Evolutionary conservation across 2,888 invertebrate genomes (phyloP), one percentile per base, ranked within the genome.

Genomic region (Sinodicranocentrus sp.): DNA sequence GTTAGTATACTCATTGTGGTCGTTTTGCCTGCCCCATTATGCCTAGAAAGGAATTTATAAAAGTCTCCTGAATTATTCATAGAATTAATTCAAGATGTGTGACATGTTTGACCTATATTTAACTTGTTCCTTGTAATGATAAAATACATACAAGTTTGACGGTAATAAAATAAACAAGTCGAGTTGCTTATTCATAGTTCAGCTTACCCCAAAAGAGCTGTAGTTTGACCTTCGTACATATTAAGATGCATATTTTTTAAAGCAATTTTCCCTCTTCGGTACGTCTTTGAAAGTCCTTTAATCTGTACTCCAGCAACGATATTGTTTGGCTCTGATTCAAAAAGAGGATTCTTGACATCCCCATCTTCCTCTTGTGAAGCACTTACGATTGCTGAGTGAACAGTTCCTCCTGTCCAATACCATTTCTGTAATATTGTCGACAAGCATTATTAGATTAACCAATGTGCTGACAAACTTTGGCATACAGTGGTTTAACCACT

Each of bases 1-100:
- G 91, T 2, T 89, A 91, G 76, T 33, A 95, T 94, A 17, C 93
- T 93, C 92, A 95, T 94, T 21, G 94, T 93, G 0, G 95, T 95
- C 19, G 94, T 94, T 90, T 96, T 96, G 26, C 96, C 96, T 3
- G 95, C 96, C 8, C 96, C 96, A 90, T 96, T 97, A 90, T 96
- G 96, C 3, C 83, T 83, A 33, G 23, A 68, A 79, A 68, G 39
- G 26, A 73, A 68, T 28, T 79, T 39, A 13, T 67, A 43, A 1
- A 0, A 59, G 17, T 76, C n/a, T n/a, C n/a, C n/a, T n/a, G n/a
- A 13, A 78, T 33, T 70, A 77, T 61, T 28, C 52, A 67, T 25
- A 6, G 33, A 8, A 25, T 25, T 17, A n/a, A n/a, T n/a, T n/a
- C n/a, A n/a, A n/a, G n/a, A n/a, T n/a, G n/a, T n/a, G 28, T 8